These are phyloP conservation scores for Aythya baeri DNA, from an alignment of 2,113 vertebrate genomes.

Conservation along the genomic window DNA sequence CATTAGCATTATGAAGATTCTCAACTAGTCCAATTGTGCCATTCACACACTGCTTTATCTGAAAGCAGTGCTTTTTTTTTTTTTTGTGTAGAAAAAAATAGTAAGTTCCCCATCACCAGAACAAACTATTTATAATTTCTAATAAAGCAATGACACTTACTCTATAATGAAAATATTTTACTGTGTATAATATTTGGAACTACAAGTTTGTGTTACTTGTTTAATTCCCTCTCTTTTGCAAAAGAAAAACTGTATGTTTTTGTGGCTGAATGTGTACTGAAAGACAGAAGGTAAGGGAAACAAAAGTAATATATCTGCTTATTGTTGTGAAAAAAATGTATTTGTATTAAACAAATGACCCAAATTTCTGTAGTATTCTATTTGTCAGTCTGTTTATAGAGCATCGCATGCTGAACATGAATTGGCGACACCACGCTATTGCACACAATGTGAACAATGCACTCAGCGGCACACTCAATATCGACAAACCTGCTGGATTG, in stretches of 20 bases:
- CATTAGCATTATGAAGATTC: not conserved
- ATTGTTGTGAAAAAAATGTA: conserved; percentile 81
- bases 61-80: conserved; percentile 51
- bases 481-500: not conserved
- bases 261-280: conserved; percentile 75
- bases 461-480: not conserved
- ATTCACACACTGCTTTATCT: conserved; percentile 56
- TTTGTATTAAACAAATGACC: conserved; percentile 80
- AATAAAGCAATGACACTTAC: conserved; percentile 33
- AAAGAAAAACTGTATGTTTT: conserved; percentile 72
- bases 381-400: conserved; percentile 1
- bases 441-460: not conserved
- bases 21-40: conserved; percentile 68
- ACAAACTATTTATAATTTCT: conserved; percentile 47
- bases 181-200: conserved; percentile 71
- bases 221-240: conserved; percentile 77
- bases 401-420: not conserved
- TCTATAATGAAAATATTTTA: conserved; percentile 64
- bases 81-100: conserved; percentile 31
- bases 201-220: conserved; percentile 74
- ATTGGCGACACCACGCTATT: not conserved
- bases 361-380: conserved; percentile 30
- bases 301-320: conserved; percentile 72
- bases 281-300: conserved; percentile 68
- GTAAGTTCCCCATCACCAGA: conserved; percentile 31